Base-by-base conservation (phyloP, 2,888 invertebrate species). In the Athrips mouffetella region DNA sequence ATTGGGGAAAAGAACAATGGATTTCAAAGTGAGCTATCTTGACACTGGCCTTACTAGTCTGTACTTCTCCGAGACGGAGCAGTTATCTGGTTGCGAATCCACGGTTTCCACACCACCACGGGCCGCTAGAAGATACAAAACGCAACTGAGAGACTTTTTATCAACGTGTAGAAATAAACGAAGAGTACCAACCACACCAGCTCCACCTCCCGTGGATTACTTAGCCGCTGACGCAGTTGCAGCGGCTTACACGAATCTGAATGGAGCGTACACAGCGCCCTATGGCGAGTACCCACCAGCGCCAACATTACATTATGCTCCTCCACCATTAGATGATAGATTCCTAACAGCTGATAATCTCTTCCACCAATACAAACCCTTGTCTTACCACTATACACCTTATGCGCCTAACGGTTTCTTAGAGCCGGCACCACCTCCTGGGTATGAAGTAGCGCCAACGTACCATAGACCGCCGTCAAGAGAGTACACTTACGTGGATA, bases 1-100 rank as follows among this genome's bases (percentile, higher is more conserved):
- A 53, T 90, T 99, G 42, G 98, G 98, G 27, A 99, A 99, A 82
- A 91, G 99, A 58, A 99, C 98, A 4, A 98, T 98, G 96, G 98
- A 99, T 84, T 99, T 98, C 84, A 98, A 99, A 91, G 97, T 97
- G 48, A 98, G 98, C 76, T 99, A 99, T 84, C 91, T 98, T 67
- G 98, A 98, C 76, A 97, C 97, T 0, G 97, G 97, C 11, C 90
- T 98, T 56, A 96, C 96, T 11, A 97, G 96, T 69, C 93, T 94
- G 48, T 97, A 97, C 84, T 96, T 97, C 84, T 94, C 95, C 5
- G 97, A 97, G 70, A 91, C 92, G 37, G 96, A 96, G 71, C 94
- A 94, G 74, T 81, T 96, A 13, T 86, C 92, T 2, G 86, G 90
- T 33, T 91, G 91, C 49, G 91, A 90, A 55, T 89, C 92, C 11